phyloP scores from a whole-genome alignment of 2,888 invertebrate genomes.

The Temnothorax rugatulus region DNA sequence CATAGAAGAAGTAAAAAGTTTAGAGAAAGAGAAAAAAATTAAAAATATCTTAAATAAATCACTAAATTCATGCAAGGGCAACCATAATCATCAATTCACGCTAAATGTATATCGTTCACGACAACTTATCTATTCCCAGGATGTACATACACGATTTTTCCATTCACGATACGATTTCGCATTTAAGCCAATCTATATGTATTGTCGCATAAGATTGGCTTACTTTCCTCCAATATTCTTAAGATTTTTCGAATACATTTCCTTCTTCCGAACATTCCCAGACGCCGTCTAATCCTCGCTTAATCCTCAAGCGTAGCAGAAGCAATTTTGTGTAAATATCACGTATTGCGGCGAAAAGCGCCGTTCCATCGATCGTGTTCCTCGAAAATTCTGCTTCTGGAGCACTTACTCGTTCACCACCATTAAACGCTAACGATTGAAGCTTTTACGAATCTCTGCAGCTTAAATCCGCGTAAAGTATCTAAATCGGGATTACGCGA shows the following conservation, averaged over 20 bases:
- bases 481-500: slow-evolving; percentile 23
- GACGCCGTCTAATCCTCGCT: background rate
- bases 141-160: background rate
- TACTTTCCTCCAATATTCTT: slow-evolving; percentile 8
- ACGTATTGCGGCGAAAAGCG: background rate
- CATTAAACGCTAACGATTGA: slow-evolving; percentile 20
- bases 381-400: background rate
- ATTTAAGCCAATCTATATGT: background rate
- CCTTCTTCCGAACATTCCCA: background rate
- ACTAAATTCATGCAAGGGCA: background rate
- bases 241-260: slow-evolving; percentile 1
- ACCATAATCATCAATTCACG: background rate
- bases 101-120: background rate
- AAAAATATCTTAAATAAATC: background rate
- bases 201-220: background rate
- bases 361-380: background rate
- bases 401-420: background rate
- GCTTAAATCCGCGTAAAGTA: slow-evolving; percentile 1
- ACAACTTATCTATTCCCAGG: background rate
- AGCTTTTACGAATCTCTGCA: background rate
- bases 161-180: background rate
- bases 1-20: background rate
- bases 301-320: background rate
- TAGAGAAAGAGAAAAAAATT: background rate
- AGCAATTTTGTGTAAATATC: slow-evolving; percentile 21